These are phyloP conservation scores for Galerucella nymphaeae DNA, from an alignment of 2,888 invertebrate genomes.

Conservation along the genomic window DNA sequence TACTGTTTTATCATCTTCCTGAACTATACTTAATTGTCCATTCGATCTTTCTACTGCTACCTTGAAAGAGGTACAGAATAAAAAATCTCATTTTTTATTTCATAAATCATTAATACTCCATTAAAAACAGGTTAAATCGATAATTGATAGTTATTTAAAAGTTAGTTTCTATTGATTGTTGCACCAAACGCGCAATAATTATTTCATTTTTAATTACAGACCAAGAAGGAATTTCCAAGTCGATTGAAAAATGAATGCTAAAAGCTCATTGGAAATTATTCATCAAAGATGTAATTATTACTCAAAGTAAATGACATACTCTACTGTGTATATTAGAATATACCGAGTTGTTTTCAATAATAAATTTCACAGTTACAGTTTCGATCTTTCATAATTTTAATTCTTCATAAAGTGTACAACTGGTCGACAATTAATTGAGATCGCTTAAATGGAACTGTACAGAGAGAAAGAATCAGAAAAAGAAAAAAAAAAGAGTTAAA, in stretches of 20 bases:
- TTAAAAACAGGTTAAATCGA: not conserved
- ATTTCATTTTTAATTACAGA: conserved; percentile 17
- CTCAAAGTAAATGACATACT: conserved; percentile 6
- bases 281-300: conserved; percentile 14
- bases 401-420: not conserved
- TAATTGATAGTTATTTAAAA: not conserved
- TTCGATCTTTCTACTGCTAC: no score
- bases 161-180: not conserved
- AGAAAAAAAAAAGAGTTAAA: no score
- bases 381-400: not conserved
- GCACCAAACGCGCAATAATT: conserved; percentile 11
- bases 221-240: not conserved
- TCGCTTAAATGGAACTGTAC: no score
- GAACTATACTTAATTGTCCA: no score
- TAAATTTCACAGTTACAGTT: not conserved
- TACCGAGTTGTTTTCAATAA: not conserved
- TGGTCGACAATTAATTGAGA: no score
- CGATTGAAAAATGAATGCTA: conserved; percentile 5
- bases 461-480: no score
- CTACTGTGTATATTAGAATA: not conserved
- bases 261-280: conserved; percentile 14
- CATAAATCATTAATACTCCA: not conserved
- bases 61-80: not conserved
- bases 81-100: not conserved
- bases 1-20: no score